Evolutionary conservation across 1,140 invertebrate species (phyloP), one percentile per base, ranked within the genome.

Genomic region (Gryon sp.): DNA sequence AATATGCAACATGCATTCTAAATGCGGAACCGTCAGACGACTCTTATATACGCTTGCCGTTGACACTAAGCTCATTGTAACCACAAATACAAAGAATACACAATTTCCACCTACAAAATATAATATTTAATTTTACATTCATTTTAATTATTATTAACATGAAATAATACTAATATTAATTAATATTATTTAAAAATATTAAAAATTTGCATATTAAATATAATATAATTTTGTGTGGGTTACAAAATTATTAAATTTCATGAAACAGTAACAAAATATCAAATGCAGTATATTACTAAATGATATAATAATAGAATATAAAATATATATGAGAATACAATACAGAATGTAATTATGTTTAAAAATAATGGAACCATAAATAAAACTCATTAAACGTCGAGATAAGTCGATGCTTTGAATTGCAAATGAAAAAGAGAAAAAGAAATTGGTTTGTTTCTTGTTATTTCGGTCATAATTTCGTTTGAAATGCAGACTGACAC

Each of bases 401-500:
- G n/a, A n/a, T 24, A 24, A 28, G 12, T 59, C 26, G 41, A 24
- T 18, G 28, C 9, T 34, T 22, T 36, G 20, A 26, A 60, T 60
- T 34, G 1, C 5, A 24, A 5, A 26, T 11, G 2, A 50, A 53
- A 43, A 50, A 62, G n/a, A n/a, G n/a, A n/a, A n/a, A n/a, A n/a
- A n/a, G n/a, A n/a, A n/a, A n/a, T n/a, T 70, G 38, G 32, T 28
- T 77, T 63, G 40, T 78, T 68, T 62, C 57, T 63, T 62, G 75
- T 72, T 76, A 60, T 53, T 52, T 69, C 50, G 57, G 18, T 30
- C 73, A 78, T 81, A 83, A 82, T 79, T 81, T 76, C 72, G 79
- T 82, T 84, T 81, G 79, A 82, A 83, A 84, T 83, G 78, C 83
- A 83, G 82, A 84, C 83, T 81, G 80, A 82, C 80, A 70, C 80